phyloP scores from a whole-genome alignment of 2,113 vertebrate genomes.

The Varanus salvator region DNA sequence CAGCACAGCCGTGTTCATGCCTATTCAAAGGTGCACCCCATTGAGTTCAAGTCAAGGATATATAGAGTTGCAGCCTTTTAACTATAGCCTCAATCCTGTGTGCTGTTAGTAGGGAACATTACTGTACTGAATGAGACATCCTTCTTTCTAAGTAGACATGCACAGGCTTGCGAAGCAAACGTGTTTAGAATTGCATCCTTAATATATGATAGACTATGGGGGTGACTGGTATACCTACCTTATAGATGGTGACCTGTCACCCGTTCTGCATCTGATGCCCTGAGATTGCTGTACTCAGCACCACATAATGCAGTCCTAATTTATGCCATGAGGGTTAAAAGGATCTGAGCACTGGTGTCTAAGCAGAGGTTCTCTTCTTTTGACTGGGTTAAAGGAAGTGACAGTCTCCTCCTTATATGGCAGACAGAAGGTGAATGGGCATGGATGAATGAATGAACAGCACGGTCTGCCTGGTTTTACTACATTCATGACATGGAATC shows the following conservation, averaged over 20 bases:
- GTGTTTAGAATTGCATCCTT: neutral
- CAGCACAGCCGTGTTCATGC: neutral
- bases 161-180: neutral
- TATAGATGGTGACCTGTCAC: neutral
- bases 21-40: neutral
- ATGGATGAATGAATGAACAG: conserved; percentile 68
- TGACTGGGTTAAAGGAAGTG: conserved; percentile 54
- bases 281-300: neutral
- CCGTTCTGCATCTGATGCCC: neutral
- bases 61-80: neutral
- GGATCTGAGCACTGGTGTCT: neutral
- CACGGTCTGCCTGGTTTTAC: conserved; percentile 63
- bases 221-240: neutral
- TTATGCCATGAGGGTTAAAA: neutral
- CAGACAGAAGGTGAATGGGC: conserved; percentile 67
- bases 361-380: conserved; percentile 25
- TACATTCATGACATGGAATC: conserved; percentile 56
- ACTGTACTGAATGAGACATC: neutral
- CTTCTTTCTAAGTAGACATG: neutral
- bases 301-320: conserved; percentile 22
- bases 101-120: neutral
- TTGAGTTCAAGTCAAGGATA: neutral
- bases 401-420: conserved; percentile 31
- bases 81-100: too few relatives aligned
- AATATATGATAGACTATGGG: neutral